Evolutionary conservation across 2,888 invertebrate genomes (phyloP), one percentile per base, ranked within the genome.

Genomic region (Acleris literana): DNA sequence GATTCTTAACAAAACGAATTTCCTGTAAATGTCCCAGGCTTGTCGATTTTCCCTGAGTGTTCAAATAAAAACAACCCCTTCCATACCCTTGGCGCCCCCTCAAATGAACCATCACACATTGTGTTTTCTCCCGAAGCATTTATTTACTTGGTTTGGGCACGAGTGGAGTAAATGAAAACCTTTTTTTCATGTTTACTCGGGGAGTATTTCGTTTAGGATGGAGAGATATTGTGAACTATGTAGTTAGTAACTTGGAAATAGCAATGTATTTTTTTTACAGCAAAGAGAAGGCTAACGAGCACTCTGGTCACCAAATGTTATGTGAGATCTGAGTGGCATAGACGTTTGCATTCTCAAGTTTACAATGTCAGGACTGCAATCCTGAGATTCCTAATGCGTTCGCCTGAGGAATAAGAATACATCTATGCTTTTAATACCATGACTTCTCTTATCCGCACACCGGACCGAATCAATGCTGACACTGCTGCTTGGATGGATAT

Each of bases 121-220:
- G 57, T 57, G 46, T 57, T 57, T 57, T 57, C 46, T 46, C 22
- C 43, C 22, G 44, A 46, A 57, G 25, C 44, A 46, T 57, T 44
- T 56, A 56, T 44, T 46, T 57, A 46, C 43, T 17, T 56, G 22
- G 18, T 44, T 46, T 57, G 43, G 46, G 57, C 57, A 44, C 22
- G 44, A 54, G 11, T 11, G 57, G 25, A n/a, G 44, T 17, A 46
- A 57, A 18, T 49, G 20, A 57, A 46, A n/a, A 57, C 56, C 56
- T 56, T 46, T 57, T 29, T 39, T 25, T 46, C 46, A 43, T 44
- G 57, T 46, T 57, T 57, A 25, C 44, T 25, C 2, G 17, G 25
- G 25, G 25, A 57, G 25, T 17, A 22, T 22, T 43, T 57, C n/a
- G 44, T 56, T 44, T 46, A 11, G 49, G 20, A 18, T 4, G 11